Evolutionary conservation across 1,140 invertebrate species (phyloP), one percentile per base, ranked within the genome.

Genomic region (Pseudomyrmex gracilis): DNA sequence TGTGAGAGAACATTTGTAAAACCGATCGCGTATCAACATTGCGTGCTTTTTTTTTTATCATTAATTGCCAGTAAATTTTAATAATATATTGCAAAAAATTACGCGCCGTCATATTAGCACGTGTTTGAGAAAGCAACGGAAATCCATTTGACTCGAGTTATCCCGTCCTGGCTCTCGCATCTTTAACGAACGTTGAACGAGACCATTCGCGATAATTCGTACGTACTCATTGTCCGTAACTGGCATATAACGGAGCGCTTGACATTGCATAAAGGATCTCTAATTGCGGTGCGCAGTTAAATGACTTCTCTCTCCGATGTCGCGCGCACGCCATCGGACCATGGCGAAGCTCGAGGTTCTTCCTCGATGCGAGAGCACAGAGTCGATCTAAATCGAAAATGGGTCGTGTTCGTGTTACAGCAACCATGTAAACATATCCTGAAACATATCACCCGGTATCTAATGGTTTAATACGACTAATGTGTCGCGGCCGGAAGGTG

Each of bases 141-240:
- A 43, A 51, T 53, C 55, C 4, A 15, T 22, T 64, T 49, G 55
- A 10, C 66, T 77, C 66, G 57, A 53, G 74, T 68, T 64, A 51
- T 51, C 47, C 61, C 64, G n/a, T 47, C 51, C 12, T 55, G 49
- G 34, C 34, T 34, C 13, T 47, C 61, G 10, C 45, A 43, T 57
- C 20, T 78, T 88, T 87, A 90, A 92, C 83, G 87, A 91, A 85
- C n/a, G 15, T 67, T 85, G 77, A 91, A 91, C 85, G 63, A 84
- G 76, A 58, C 84, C 58, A 90, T 88, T 85, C 82, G 85, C 63
- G 84, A 61, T 90, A 88, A 90, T 89, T 90, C 82, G 73, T 83
- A 83, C 49, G 47, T 85, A 63, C 82, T 91, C 86, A 88, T 89
- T 90, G 90, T 87, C 73, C 82, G 70, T 92, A 92, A 92, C 89